Evolutionary conservation across 2,888 invertebrate species (phyloP).

Genomic region (Hirtodrosophila cameraria): DNA sequence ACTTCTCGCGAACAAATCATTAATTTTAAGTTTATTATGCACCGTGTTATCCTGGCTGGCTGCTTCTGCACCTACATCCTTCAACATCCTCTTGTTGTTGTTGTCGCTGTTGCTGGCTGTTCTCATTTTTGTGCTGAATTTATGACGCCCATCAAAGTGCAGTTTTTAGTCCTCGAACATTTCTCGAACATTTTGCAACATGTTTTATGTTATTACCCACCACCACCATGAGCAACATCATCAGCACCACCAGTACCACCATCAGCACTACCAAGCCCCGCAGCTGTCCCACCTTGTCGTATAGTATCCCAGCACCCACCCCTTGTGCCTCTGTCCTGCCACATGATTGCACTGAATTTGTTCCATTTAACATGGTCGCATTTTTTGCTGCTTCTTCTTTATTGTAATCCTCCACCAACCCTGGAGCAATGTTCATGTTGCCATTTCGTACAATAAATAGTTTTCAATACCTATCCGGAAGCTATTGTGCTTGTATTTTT

Average conservation of each 20-base stretch:
- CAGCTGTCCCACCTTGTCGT: constrained; percentile 24
- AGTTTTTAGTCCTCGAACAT: constrained; percentile 45
- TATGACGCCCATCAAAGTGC: constrained; percentile 73
- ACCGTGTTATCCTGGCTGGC: constrained; percentile 18
- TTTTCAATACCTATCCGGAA: constrained; percentile 1
- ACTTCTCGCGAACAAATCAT: constrained; percentile 51
- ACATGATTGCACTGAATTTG: constrained; percentile 59
- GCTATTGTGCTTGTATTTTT: neutral
- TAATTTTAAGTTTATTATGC: constrained; percentile 57
- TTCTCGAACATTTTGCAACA: constrained; percentile 65
- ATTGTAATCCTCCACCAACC: constrained; percentile 45
- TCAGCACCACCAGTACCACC: constrained; percentile 9
- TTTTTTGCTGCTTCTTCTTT: constrained; percentile 35
- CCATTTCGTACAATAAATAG: constrained; percentile 26
- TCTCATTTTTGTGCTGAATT: constrained; percentile 49
- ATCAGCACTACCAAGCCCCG: constrained; percentile 19
- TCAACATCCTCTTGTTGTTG: constrained; percentile 2
- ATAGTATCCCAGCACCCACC: constrained; percentile 18
- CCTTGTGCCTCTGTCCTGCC: constrained; percentile 15
- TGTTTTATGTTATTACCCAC: constrained; percentile 59
- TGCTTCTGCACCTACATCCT: constrained; percentile 12
- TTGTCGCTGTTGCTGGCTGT: constrained; percentile 14
- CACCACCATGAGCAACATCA: constrained; percentile 11
- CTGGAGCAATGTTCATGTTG: constrained; percentile 42
- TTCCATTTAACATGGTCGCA: constrained; percentile 68